Evolutionary conservation across 2,888 invertebrate species (phyloP).

Genomic region (Psylliodes chrysocephalus): DNA sequence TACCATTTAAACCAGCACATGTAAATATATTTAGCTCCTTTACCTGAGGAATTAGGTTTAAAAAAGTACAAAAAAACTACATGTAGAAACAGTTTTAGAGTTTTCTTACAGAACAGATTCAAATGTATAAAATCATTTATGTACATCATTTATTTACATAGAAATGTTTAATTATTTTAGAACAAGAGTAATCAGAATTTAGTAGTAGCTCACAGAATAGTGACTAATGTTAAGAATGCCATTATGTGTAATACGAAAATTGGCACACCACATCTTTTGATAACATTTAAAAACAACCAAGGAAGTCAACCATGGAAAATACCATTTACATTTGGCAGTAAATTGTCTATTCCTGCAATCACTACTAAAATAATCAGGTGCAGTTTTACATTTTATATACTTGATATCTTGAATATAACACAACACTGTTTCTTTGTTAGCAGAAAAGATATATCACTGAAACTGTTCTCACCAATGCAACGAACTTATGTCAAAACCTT

Average conservation of each 20-base stretch:
- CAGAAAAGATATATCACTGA: slow-evolving; percentile 39
- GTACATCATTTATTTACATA: no score
- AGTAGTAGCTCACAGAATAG: slow-evolving; percentile 35
- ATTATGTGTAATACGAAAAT: slow-evolving; percentile 41
- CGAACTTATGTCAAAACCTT: slow-evolving; percentile 29
- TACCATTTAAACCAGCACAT: no score
- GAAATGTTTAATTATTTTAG: no score
- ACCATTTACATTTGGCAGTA: slow-evolving; percentile 41
- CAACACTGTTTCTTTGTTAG: no score
- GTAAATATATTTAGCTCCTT: no score
- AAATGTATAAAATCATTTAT: no score
- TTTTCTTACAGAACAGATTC: no score
- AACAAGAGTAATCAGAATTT: slow-evolving; percentile 31
- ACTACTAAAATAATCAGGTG: slow-evolving; percentile 37
- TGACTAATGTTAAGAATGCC: slow-evolving; percentile 35
- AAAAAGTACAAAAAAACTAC: no score
- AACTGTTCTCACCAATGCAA: slow-evolving; percentile 10
- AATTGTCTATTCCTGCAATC: slow-evolving; percentile 34
- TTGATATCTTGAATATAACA: no score
- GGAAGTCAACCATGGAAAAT: slow-evolving; percentile 45
- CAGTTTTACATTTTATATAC: no score
- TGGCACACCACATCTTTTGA: slow-evolving; percentile 40
- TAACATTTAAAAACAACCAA: slow-evolving; percentile 38
- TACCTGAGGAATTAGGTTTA: no score
- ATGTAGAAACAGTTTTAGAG: no score